These are phyloP conservation scores for Aix galericulata DNA, from an alignment of 2,113 vertebrate species.

Conservation along the genomic window DNA sequence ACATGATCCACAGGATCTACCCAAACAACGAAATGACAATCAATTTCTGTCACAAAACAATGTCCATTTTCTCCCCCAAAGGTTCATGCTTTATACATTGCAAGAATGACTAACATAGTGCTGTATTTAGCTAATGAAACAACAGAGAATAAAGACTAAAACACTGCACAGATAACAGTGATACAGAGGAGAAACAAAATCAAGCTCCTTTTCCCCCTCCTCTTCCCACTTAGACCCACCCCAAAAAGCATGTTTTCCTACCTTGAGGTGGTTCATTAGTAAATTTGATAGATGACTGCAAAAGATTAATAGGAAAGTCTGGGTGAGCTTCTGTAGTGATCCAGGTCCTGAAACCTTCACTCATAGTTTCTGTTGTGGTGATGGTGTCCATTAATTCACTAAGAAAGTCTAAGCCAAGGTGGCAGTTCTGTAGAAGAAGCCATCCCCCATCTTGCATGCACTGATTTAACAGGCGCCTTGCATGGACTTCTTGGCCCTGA, in stretches of 20 bases:
- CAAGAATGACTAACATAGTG: background rate
- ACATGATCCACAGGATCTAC: background rate
- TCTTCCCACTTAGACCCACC: background rate
- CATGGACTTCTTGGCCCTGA: conserved; percentile 86
- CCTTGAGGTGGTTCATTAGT: conserved; percentile 88
- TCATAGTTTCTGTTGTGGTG: conserved; percentile 61
- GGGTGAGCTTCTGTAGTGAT: conserved; percentile 83
- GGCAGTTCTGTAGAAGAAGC: conserved; percentile 89
- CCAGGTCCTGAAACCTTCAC: conserved; percentile 81
- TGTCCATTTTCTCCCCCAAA: background rate
- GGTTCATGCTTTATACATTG: background rate
- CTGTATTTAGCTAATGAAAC: background rate
- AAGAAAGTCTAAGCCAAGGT: conserved; percentile 86
- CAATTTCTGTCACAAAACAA: background rate
- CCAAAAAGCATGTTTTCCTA: conserved; percentile 13
- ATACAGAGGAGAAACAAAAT: background rate
- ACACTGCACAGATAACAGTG: background rate
- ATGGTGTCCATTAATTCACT: conserved; percentile 83
- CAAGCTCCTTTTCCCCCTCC: background rate
- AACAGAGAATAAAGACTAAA: background rate
- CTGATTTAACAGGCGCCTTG: conserved; percentile 80
- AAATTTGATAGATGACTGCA: conserved; percentile 88
- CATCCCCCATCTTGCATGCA: conserved; percentile 85
- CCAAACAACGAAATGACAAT: background rate
- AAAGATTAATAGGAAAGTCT: conserved; percentile 84